These are phyloP conservation scores for Amblyjoppa fuscipennis DNA, from an alignment of 2,888 invertebrate genomes.

Conservation along the genomic window DNA sequence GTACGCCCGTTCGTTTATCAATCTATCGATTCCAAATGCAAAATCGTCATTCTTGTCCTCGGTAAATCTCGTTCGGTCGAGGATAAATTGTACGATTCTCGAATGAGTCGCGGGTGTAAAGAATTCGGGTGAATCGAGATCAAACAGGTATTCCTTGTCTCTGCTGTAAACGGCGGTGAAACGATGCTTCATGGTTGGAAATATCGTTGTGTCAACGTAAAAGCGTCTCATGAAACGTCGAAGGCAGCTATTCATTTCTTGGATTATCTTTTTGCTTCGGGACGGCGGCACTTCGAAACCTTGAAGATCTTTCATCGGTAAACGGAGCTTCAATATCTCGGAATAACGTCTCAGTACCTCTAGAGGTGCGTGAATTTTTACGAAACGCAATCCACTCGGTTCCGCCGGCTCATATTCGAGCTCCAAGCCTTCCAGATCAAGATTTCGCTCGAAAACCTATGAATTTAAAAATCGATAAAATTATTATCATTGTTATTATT, in stretches of 20 bases:
- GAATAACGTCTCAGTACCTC: slow-evolving; percentile 94
- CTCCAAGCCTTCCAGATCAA: slow-evolving; percentile 91
- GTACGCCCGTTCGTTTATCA: slow-evolving; percentile 91
- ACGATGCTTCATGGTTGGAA: slow-evolving; percentile 92
- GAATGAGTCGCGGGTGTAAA: slow-evolving; percentile 95
- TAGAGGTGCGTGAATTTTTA: slow-evolving; percentile 95
- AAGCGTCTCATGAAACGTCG: slow-evolving; percentile 87
- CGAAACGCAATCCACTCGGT: slow-evolving; percentile 90
- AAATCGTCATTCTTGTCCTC: slow-evolving; percentile 89
- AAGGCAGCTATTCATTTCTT: slow-evolving; percentile 87
- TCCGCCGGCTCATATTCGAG: slow-evolving; percentile 90
- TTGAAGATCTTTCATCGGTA: slow-evolving; percentile 96
- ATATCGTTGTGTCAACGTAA: slow-evolving; percentile 89
- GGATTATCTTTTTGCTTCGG: slow-evolving; percentile 86
- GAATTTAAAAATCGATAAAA: slow-evolving; percentile 10
- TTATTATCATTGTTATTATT: neutral
- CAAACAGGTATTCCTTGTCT: slow-evolving; percentile 97
- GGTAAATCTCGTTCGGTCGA: slow-evolving; percentile 94
- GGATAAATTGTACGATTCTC: slow-evolving; percentile 96
- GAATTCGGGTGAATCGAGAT: slow-evolving; percentile 92
- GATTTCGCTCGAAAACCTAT: slow-evolving; percentile 90
- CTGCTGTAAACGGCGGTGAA: slow-evolving; percentile 96
- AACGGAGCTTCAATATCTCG: slow-evolving; percentile 95
- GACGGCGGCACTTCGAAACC: slow-evolving; percentile 88
- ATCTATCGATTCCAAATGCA: slow-evolving; percentile 92